Evolutionary conservation across 2,113 vertebrate genomes (phyloP), one percentile per base, ranked within the genome.

Genomic region (Colistium nudipinnis): DNA sequence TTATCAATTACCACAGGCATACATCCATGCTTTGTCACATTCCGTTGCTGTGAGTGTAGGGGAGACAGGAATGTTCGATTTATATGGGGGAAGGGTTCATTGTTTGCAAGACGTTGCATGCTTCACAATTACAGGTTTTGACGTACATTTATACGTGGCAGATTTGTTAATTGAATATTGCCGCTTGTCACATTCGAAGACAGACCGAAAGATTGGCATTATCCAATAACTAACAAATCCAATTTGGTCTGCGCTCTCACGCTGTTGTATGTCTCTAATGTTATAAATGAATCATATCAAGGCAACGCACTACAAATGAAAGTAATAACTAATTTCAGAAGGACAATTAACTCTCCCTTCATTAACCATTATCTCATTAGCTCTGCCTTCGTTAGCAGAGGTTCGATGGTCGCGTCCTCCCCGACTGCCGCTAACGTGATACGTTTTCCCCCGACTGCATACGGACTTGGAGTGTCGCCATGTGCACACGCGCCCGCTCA

Each of bases 291-390:
- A 83, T 85, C 74, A 84, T 76, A 78, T 78, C 70, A 62, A 49
- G 57, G 78, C 78, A 63, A 66, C 78, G 44, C 76, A 74, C 45
- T 38, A 71, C 63, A 75, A 73, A 80, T 78, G 62, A 80, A 82
- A 72, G 70, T 38, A 75, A 88, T 85, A 68, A 72, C 83, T 83
- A 64, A 81, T 87, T 90, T 90, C 72, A 71, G 77, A 72, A 78
- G 80, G 78, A 88, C 76, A 82, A 87, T 90, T 88, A 87, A 68
- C 77, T 67, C 65, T 77, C 66, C 70, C 85, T 73, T 68, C 81
- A 84, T 85, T 90, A 83, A 83, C 67, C 77, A 72, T 72, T 89
- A 71, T 78, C 82, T 89, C 83, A 80, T 89, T 88, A 89, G 39
- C 73, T 44, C 76, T 53, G 82, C 77, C 83, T 84, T 87, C 76